Evolutionary conservation across 2,113 vertebrate genomes (phyloP).

Genomic region (Setophaga coronata): DNA sequence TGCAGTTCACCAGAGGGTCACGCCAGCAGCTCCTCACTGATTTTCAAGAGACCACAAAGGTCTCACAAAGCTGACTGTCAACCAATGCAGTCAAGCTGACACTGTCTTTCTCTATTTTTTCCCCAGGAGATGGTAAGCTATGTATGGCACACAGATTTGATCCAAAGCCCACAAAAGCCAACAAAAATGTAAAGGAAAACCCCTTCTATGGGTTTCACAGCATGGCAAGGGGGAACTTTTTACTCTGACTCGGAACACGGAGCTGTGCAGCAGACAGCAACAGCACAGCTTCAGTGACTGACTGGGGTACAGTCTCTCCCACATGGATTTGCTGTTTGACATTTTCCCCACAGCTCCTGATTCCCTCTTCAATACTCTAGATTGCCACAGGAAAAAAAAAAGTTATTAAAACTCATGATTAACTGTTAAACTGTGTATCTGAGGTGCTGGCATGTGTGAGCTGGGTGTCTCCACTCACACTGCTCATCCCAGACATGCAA

Average conservation of each 20-base stretch:
- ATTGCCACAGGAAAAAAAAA: neutral
- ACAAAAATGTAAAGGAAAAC: neutral
- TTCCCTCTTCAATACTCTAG: neutral
- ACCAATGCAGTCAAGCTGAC: neutral
- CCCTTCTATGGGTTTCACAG: neutral
- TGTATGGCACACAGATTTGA: neutral
- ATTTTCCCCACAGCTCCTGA: neutral
- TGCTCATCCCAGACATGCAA: neutral
- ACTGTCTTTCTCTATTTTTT: neutral
- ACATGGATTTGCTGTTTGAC: neutral
- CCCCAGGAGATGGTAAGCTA: neutral
- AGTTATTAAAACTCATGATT: neutral
- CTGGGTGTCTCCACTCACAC: neutral
- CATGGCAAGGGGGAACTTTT: neutral
- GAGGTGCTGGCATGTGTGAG: neutral
- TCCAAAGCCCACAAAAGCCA: neutral
- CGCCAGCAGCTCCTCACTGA: neutral
- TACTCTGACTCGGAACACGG: neutral
- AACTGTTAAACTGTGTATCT: neutral
- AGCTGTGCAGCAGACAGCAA: neutral
- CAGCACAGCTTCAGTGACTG: neutral
- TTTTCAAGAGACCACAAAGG: neutral
- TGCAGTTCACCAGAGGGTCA: conserved; percentile 46
- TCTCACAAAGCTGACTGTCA: neutral
- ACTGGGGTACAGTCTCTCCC: neutral